phyloP scores from a whole-genome alignment of 2,113 vertebrate genomes.

The Macquaria australasica region DNA sequence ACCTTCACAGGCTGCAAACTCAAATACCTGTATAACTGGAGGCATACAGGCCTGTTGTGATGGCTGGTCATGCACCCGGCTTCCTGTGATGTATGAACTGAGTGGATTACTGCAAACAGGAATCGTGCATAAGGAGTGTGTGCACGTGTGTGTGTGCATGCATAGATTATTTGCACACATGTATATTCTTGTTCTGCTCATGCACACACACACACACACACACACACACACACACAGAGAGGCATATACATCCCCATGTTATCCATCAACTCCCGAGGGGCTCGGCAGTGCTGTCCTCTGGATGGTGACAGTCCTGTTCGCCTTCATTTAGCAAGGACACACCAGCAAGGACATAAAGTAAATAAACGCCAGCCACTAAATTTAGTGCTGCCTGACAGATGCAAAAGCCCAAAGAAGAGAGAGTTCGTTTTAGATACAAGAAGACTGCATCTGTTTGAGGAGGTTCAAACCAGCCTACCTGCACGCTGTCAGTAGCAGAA shows the following conservation, averaged over 20 bases:
- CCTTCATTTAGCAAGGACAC: conserved; percentile 84
- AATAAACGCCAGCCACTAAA: conserved; percentile 80
- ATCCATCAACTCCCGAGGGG: conserved; percentile 70
- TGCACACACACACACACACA: conserved; percentile 13
- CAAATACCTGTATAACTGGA: conserved; percentile 75
- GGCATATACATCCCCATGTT: conserved; percentile 27
- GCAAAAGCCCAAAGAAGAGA: conserved; percentile 60
- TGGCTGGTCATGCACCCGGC: conserved; percentile 52
- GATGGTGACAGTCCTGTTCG: conserved; percentile 70
- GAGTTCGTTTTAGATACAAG: conserved; percentile 47
- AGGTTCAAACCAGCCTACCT: conserved; percentile 38
- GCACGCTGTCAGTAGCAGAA: neutral
- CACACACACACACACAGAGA: conserved; percentile 21
- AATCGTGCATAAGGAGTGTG: conserved; percentile 30
- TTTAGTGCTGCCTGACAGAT: conserved; percentile 75
- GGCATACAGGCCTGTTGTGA: conserved; percentile 65
- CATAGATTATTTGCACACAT: conserved; percentile 25
- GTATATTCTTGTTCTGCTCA: conserved; percentile 31
- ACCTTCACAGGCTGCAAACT: conserved; percentile 71
- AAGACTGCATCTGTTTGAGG: conserved; percentile 21
- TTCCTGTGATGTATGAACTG: conserved; percentile 70
- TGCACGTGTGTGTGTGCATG: conserved; percentile 10
- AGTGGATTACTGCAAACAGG: conserved; percentile 56
- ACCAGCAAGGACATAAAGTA: conserved; percentile 81
- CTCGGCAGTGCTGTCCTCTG: conserved; percentile 69